These are phyloP conservation scores for Chrysolina oricalcia DNA, from an alignment of 2,888 invertebrate genomes.

Conservation along the genomic window DNA sequence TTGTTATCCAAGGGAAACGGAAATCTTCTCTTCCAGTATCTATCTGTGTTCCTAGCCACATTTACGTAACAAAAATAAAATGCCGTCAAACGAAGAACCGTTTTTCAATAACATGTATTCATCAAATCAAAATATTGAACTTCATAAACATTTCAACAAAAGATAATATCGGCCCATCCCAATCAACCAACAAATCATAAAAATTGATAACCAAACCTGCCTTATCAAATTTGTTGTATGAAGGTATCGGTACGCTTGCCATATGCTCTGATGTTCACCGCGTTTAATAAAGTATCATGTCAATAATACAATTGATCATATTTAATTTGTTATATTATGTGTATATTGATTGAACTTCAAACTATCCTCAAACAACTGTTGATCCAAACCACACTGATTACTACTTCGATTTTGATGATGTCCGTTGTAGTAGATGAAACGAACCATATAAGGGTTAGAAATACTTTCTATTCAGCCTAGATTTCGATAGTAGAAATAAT, in stretches of 20 bases:
- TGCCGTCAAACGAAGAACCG: too few species aligned
- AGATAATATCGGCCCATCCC: background rate
- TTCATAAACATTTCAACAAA: background rate
- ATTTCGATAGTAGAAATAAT: background rate
- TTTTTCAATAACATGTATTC: too few species aligned
- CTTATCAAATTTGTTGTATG: background rate
- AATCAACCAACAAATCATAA: background rate
- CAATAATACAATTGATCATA: background rate
- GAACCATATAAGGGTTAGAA: conserved; percentile 24
- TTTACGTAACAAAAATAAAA: too few species aligned
- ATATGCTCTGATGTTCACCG: background rate
- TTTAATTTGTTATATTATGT: background rate
- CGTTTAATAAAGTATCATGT: background rate
- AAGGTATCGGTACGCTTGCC: background rate
- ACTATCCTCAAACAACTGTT: background rate
- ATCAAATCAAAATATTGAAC: too few species aligned
- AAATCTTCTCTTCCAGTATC: too few species aligned
- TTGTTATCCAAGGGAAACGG: too few species aligned
- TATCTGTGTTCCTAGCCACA: too few species aligned
- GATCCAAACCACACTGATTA: conserved; percentile 14
- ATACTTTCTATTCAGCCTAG: conserved; percentile 21
- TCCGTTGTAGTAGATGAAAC: conserved; percentile 26
- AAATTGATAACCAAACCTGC: background rate
- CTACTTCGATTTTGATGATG: conserved; percentile 33
- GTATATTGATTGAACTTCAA: background rate